Base-by-base conservation (phyloP, 2,888 invertebrate genomes). In the Poecilobothrus nobilitatus region DNA sequence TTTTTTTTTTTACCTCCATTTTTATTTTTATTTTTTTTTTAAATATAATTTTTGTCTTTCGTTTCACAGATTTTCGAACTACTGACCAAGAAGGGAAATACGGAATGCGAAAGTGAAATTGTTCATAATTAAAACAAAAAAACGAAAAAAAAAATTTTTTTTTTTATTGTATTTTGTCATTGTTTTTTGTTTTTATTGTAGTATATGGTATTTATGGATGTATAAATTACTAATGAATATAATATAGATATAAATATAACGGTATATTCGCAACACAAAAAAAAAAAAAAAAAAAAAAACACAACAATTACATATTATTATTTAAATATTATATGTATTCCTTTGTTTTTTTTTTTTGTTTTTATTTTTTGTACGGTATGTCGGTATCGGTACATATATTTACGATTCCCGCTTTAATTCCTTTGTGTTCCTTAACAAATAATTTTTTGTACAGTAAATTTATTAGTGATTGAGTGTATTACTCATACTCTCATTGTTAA, bases 1-100 rank as follows among this genome's bases (percentile, higher is more conserved):
- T 67, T n/a, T 15, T 37, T 37, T 5, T 20, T 18, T 20, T 63
- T 63, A 20, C 18, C 63, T 67, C 62, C 37, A 67, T 67, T 63
- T 44, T 67, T 27, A 53, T 63, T 68, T 20, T 18, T 65, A 44
- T 27, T 27, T 27, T 4, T 27, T 27, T 27, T 27, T 4, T 27
- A 27, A 27, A 27, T 27, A 27, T 5, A 27, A 27, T 65, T 65
- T 64, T 64, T 65, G 53, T 53, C 15, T n/a, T 53, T 53, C 15
- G 15, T 53, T 53, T 53, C 53, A 12, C 53, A 53, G 53, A 53
- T 53, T 53, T 12, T 53, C 18, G 18, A 12, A 18, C 53, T 9
- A 53, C 53, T 53, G 53, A 53, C 53, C 53, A 53, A 53, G 27
- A 27, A 27, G 27, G 27, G 27, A 27, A 27, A 27, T 27, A n/a